Percentiles rank a stretch among this genome's conserved stretches.
These are phyloP conservation scores for Pelagia noctiluca DNA, from an alignment of 30 jellyfish, hydroid and myxozoan species.

Conservation along the genomic window DNA sequence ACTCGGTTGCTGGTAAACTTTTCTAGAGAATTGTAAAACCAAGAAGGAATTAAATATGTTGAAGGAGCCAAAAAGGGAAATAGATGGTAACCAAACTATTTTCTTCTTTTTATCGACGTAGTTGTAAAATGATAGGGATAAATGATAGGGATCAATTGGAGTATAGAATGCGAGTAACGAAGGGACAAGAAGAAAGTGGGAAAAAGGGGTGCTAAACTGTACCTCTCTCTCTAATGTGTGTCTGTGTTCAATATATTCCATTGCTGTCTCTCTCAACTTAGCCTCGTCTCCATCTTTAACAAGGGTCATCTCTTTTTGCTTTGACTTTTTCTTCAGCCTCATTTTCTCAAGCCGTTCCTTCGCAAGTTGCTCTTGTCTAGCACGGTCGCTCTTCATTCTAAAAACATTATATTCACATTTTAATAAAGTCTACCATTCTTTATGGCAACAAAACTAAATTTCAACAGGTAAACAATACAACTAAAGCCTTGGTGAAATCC, in stretches of 20 bases:
- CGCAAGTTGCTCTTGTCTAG: constrained; percentile 93
- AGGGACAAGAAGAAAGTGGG: neutral
- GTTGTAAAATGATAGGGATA: no score
- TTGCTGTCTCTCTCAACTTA: constrained; percentile 44
- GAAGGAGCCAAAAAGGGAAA: no score
- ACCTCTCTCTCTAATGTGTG: constrained; percentile 89
- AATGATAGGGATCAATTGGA: neutral
- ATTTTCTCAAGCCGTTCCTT: constrained; percentile 84
- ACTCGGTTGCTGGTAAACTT: no score
- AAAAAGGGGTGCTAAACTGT: neutral
- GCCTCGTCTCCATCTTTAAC: constrained; percentile 49
- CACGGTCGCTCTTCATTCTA: constrained; percentile 82
- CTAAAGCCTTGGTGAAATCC: no score
- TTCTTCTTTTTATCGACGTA: no score
- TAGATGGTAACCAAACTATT: no score
- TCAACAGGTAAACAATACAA: no score
- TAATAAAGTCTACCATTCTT: no score
- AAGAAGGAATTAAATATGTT: no score
- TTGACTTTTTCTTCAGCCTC: constrained; percentile 50
- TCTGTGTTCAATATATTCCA: constrained; percentile 72
- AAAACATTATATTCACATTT: no score
- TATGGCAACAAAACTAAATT: no score
- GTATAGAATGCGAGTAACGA: neutral
- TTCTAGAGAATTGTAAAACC: no score
- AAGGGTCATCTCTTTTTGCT: constrained; percentile 40